Evolutionary conservation across 2,113 vertebrate genomes (phyloP), one percentile per base, ranked within the genome.

Genomic region (Benitochromis conjunctus): DNA sequence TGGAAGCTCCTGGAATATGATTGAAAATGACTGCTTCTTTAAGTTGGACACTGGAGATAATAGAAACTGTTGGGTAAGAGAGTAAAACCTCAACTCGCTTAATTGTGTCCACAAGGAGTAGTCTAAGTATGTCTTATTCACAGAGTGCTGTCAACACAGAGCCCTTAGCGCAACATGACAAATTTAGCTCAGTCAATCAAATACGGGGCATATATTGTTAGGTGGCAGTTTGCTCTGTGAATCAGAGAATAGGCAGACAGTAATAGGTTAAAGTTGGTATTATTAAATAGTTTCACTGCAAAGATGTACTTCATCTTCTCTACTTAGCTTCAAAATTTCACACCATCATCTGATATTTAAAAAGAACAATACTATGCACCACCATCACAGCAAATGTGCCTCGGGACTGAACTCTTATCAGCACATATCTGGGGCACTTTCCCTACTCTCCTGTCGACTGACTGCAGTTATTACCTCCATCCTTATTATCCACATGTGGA

Each of bases 71-170:
- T 82, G 53, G n/a, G 12, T 58, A n/a, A 56, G 78, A 64, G 46
- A 46, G 60, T 34, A 29, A 77, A 77, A 91, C 51, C 48, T 58
- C 4, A 4, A 14, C 79, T 84, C 3, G 1, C 24, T 74, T 89
- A 91, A 92, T 88, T 92, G 80, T 86, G 82, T 91, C 86, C 81
- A 87, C 53, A 1, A 91, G 80, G 82, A 89, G 55, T 54, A 58
- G 81, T 74, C 53, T 56, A n/a, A 83, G 74, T 85, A 74, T 41
- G 86, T 91, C 77, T 80, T 51, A 11, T 82, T 86, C 74, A 54
- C 48, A 60, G 26, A 5, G 19, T 8, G 79, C 87, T 88, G 87
- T 82, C 87, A 58, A 38, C 62, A 9, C 80, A 18, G 26, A 83
- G 84, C 84, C 76, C 34, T 11, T n/a, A 38, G 86, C 16, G 3